Conservation (phyloP, 2,888 invertebrate species). For the Schizaphis graminum region DNA sequence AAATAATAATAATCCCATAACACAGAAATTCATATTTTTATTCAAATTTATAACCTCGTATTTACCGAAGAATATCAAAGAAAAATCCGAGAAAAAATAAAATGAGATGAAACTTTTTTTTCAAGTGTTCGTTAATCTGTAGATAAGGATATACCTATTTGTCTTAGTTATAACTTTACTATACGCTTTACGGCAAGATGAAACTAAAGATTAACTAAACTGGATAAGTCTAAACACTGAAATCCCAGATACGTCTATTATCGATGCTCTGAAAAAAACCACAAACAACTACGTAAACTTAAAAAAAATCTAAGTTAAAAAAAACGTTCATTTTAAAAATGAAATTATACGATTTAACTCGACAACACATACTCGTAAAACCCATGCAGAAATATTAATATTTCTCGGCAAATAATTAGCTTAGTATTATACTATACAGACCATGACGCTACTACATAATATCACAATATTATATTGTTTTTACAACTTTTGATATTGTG, state of each 20-base stretch:
- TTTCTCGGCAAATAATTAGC: neutral
- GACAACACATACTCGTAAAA: neutral
- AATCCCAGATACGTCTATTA: neutral
- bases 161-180: neutral
- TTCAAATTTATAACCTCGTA: neutral
- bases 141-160: neutral
- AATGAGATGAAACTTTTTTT: neutral
- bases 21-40: neutral
- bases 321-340: neutral
- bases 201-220: neutral
- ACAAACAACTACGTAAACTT: neutral
- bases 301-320: neutral
- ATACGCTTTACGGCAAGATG: neutral
- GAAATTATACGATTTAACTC: neutral
- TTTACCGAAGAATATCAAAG: neutral
- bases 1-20: neutral
- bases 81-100: neutral
- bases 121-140: neutral
- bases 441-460: neutral
- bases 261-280: neutral
- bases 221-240: neutral
- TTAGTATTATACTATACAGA: neutral
- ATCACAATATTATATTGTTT: neutral
- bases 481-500: neutral
- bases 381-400: neutral